Conservation (phyloP, 2,113 vertebrate species). For the Sebastes schlegelii region DNA sequence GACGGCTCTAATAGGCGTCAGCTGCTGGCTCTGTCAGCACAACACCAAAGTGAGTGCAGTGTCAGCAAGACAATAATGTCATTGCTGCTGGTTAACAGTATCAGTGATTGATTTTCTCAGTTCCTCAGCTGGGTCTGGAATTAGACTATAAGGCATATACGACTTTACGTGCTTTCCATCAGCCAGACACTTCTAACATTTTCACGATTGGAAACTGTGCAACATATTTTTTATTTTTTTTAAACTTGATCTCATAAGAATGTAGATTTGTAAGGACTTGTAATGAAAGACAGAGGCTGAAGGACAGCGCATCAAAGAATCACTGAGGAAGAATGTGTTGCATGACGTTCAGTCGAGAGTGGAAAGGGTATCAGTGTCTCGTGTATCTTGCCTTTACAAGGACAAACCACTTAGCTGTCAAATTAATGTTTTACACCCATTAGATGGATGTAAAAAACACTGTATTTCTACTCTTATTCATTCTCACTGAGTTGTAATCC, state of each 20-base stretch:
- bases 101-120: conserved; percentile 54
- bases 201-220: not conserved
- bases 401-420: not conserved
- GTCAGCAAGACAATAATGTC: conserved; percentile 52
- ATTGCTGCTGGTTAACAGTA: conserved; percentile 54
- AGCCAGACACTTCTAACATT: not conserved
- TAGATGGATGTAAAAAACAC: not conserved
- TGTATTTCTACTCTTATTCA: not conserved
- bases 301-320: not conserved
- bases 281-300: not conserved
- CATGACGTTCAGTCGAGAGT: not conserved
- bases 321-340: not conserved
- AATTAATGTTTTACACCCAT: not conserved
- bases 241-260: not conserved
- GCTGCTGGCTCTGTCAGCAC: conserved; percentile 25
- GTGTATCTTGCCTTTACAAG: not conserved
- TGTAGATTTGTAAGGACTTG: not conserved
- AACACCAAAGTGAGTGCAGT: conserved; percentile 42
- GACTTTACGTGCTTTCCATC: conserved; percentile 33
- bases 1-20: conserved; percentile 29
- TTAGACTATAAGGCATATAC: conserved; percentile 37
- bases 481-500: not conserved
- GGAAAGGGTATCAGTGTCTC: not conserved
- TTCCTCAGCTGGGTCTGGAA: conserved; percentile 47
- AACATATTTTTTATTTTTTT: no score